Evolutionary conservation across 2,888 invertebrate genomes (phyloP), one percentile per base, ranked within the genome.

Genomic region (Altica lythri): DNA sequence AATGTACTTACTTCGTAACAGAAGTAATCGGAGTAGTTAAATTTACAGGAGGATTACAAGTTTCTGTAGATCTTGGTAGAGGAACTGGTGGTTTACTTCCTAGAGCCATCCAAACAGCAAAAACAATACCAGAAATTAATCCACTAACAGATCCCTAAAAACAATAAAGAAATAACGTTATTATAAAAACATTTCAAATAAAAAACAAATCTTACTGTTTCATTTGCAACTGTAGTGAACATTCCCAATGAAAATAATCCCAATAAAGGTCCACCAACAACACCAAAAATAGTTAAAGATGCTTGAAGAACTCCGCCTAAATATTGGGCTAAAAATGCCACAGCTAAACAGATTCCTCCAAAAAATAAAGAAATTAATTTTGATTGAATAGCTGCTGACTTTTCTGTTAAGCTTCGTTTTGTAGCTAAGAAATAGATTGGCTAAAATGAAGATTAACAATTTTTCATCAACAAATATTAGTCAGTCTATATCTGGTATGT

Each of bases 221-320:
- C 83, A 70, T 88, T 90, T 3, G 88, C 86, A 46, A 77, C 80
- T 9, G 87, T 84, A 29, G 87, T 85, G 61, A 87, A 86, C 89
- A 95, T 92, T 63, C 94, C 94, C 18, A 93, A 77, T 0, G 91
- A 87, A 71, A 94, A 95, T 1, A 94, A 78, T 0, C 89, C 93
- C 16, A 94, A 77, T n/a, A 93, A 73, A 0, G 94, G 94, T 0
- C 94, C 94, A 0, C 93, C 93, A 2, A 91, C 86, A 0, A 92
- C 88, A 1, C 92, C 93, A 68, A 94, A 92, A 61, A 93, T 89
- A 0, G 91, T 91, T 5, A 93, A 77, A 0, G 92, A 84, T 0
- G 90, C 89, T 76, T 93, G 91, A n/a, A 95, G 78, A n/a, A 95
- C 81, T 0, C 91, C 91, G 0, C 92, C 93, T 37, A 95, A 78